Evolutionary conservation across 2,888 invertebrate genomes (phyloP), one percentile per base, ranked within the genome.

Genomic region (Drosophila eohydei): DNA sequence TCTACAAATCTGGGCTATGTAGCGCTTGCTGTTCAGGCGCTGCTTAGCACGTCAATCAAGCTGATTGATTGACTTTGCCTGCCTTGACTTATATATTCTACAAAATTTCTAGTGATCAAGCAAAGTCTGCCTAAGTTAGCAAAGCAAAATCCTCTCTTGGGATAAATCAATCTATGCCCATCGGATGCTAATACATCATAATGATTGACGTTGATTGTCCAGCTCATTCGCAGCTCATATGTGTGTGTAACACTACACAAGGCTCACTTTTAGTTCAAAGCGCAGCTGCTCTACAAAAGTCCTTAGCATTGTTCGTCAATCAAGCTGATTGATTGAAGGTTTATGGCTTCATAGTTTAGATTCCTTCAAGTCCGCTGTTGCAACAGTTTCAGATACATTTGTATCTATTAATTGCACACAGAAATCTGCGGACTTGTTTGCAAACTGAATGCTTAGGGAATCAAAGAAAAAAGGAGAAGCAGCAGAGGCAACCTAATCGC

Each of bases 401-500:
- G 30, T 41, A 28, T 58, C 40, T 57, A 36, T 56, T 41, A 11
- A 46, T 63, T 38, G 30, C 32, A 30, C 16, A n/a, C 11, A 14
- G 43, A 16, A 48, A 46, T 57, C 57, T 28, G 30, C 48, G 6
- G 38, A 38, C 26, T 50, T 64, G 55, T 67, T 70, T 36, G 36
- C 26, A 62, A 71, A 43, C 44, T 26, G 38, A 58, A 55, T 40
- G 60, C 52, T 34, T 28, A 1, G 36, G 36, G 52, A 26, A 38
- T 38, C 52, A 21, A 14, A 8, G 21, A 34, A n/a, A 28, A n/a
- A 30, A 44, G 26, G 4, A 21, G 51, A 0, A n/a, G 14, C 7
- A n/a, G 48, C 9, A 65, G 16, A 21, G 14, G 30, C 32, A 83
- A 68, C 70, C 44, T 61, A 71, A 75, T 71, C 75, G 57, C 38